Evolutionary conservation across 1,140 invertebrate genomes (phyloP).

Genomic region (Camponotus vicinus): DNA sequence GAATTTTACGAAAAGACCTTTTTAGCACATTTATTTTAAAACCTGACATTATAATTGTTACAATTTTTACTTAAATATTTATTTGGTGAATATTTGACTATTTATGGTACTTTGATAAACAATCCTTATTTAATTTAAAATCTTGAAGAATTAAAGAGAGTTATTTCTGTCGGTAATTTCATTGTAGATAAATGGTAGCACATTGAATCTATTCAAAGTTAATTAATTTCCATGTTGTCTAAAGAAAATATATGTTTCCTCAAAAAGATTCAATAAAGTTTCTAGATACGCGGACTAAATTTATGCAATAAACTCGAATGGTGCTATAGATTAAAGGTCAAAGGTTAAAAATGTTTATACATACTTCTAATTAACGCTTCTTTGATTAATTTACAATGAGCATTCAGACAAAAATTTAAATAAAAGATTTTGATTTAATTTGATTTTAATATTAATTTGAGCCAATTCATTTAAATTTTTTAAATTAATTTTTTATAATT

Average conservation of each 20-base stretch:
- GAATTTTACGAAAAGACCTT: constrained; percentile 23
- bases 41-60: not conserved
- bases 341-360: constrained; percentile 15
- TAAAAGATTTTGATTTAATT: not conserved
- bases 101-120: constrained; percentile 12
- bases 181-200: not conserved
- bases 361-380: constrained; percentile 23
- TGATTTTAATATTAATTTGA: not conserved
- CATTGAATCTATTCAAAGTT: not conserved
- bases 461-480: not conserved
- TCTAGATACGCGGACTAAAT: constrained; percentile 39
- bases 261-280: constrained; percentile 12
- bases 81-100: not conserved
- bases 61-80: constrained; percentile 42
- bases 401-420: not conserved
- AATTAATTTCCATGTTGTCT: too few relatives aligned
- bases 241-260: not conserved
- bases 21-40: constrained; percentile 37
- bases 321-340: constrained; percentile 1
- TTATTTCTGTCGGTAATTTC: not conserved
- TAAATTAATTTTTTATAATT: too few relatives aligned
- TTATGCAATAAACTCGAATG: not conserved
- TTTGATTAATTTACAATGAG: not conserved
- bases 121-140: constrained; percentile 4
- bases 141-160: not conserved